Evolutionary conservation across 2,888 invertebrate genomes (phyloP), one percentile per base, ranked within the genome.

Genomic region (Cheilosia variabilis): DNA sequence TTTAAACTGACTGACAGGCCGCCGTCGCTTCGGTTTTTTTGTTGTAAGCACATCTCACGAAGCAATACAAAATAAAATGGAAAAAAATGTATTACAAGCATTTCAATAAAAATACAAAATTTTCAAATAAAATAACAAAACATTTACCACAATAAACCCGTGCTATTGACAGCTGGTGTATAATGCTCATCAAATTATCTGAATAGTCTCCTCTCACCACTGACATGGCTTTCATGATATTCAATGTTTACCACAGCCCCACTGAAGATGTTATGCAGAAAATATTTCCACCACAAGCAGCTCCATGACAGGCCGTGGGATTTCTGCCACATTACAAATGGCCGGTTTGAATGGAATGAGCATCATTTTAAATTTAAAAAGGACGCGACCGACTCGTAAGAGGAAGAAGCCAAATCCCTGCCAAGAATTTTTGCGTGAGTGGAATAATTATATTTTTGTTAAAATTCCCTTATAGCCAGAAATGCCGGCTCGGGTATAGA

Each of bases 371-470:
- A 22, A 10, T 52, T 24, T 22, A 52, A 52, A 13, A 52, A 52
- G 9, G 52, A 19, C 34, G 34, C 34, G 34, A 37, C 34, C 34
- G 34, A 13, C 34, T 13, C 34, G 3, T 24, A 24, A 19, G 24
- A 34, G n/a, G 17, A 63, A 47, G 34, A 37, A 37, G 3, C 10
- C 3, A 37, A 37, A 37, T 37, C 13, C 9, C 3, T 13, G 9
- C 41, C 31, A 55, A 37, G 37, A 37, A 37, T 13, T 53, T 65
- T 60, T 57, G 55, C 75, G 76, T 76, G 76, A 76, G 63, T 65
- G 50, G 76, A 76, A 76, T 81, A 76, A 77, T 77, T 69, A 76
- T 69, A 76, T 76, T 63, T 69, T 76, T 27, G 15, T 65, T 43
- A 52, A 75, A 81, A 75, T 57, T 62, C 24, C 55, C 57, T 58